Evolutionary conservation across 1,140 invertebrate species (phyloP), one percentile per base, ranked within the genome.

Genomic region (Gryllus bimaculatus): DNA sequence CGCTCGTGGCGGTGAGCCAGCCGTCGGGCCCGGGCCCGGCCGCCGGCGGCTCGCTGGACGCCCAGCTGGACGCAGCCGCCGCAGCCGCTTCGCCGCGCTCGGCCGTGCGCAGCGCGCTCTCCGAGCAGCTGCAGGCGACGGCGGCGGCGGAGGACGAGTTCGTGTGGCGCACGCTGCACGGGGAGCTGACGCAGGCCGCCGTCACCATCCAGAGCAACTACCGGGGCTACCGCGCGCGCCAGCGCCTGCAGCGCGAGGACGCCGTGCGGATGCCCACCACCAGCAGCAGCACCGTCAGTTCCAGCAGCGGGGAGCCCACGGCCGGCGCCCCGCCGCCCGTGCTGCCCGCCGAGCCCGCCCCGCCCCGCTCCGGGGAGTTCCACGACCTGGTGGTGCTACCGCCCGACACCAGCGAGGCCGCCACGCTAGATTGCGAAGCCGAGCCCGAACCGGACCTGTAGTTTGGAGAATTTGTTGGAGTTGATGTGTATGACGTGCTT

Each of bases 181-280:
- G 81, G 83, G 76, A 82, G 83, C 79, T 79, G 74, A 80, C 79
- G 0, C 84, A 83, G 15, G 87, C 88, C 18, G 87, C 87, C 0
- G 84, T 84, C 15, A 87, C 85, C 81, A 89, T 89, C 78, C 88
- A 89, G 82, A 87, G 86, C 73, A 85, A 84, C 74, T 85, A 86
- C 74, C 83, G 87, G 66, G 85, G 85, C 39, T 87, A 85, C 80
- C 84, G 86, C 79, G 83, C 83, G 0, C 82, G 85, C 78, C 82
- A 83, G 73, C 75, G 77, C n/a, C 78, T 83, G 39, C 80, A 81
- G 15, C 81, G 84, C 0, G 83, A 84, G 73, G 82, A 82, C 76
- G 82, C 83, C 4, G 81, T 84, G 15, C 82, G 82, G 20, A 81
- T 76, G 18, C 48, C 74, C 73, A 80, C 80, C 4, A 79, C 79